phyloP scores from a whole-genome alignment of 1,140 invertebrate species.

The Papilio dardanus region DNA sequence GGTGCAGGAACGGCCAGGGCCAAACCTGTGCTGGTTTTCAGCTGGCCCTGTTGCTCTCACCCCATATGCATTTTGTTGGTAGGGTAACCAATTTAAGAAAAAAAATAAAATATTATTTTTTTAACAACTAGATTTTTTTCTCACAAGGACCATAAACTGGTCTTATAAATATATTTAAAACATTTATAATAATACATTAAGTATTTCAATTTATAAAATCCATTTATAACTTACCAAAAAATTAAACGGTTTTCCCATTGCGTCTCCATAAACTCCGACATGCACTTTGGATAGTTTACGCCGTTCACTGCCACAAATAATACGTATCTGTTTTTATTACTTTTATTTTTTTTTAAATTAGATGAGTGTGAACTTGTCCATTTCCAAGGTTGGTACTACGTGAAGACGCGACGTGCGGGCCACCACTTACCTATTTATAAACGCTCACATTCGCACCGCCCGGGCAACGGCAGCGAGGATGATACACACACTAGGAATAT shows the following conservation, averaged over 20 bases:
- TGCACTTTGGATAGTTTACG: conserved; percentile 51
- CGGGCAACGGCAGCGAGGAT: conserved; percentile 31
- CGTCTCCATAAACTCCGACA: conserved; percentile 46
- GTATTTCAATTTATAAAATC: not conserved
- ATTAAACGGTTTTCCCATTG: conserved; percentile 63
- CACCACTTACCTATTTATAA: conserved; percentile 78
- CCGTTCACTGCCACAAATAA: conserved; percentile 49
- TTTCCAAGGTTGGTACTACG: conserved; percentile 72
- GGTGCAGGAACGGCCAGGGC: too few species aligned
- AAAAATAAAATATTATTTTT: too few species aligned
- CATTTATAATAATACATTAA: not conserved
- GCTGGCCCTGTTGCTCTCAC: too few species aligned
- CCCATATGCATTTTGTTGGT: too few species aligned
- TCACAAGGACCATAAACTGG: too few species aligned
- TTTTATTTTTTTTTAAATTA: conserved; percentile 47
- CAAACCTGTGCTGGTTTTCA: too few species aligned
- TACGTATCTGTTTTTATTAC: conserved; percentile 10
- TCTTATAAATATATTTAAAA: too few species aligned
- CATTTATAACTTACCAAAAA: conserved; percentile 56
- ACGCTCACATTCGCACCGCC: conserved; percentile 63
- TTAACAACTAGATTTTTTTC: too few species aligned
- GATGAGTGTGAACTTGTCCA: conserved; percentile 61
- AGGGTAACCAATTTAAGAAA: too few species aligned
- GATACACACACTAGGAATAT: conserved; percentile 45
- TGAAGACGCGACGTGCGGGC: conserved; percentile 60